Evolutionary conservation across 2,113 vertebrate species (phyloP).

Genomic region (Hemicordylus capensis): DNA sequence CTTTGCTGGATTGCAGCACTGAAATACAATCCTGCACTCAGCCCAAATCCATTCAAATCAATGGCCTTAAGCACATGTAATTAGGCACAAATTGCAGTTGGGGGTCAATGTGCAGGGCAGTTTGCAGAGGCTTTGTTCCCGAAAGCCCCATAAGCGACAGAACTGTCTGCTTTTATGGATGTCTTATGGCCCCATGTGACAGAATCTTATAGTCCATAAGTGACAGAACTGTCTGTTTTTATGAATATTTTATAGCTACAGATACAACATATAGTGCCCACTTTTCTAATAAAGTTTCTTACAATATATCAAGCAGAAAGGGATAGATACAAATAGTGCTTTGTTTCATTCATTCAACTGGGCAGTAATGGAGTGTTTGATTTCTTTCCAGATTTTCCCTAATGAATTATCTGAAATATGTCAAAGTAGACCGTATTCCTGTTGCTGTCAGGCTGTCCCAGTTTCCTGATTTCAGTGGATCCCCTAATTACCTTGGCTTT

Average conservation of each 20-base stretch:
- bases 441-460: conserved; percentile 36
- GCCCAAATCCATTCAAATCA: neutral
- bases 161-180: neutral
- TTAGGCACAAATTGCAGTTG: neutral
- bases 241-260: neutral
- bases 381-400: conserved; percentile 55
- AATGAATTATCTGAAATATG: conserved; percentile 51
- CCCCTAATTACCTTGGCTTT: conserved; percentile 42
- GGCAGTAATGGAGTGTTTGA: conserved; percentile 37
- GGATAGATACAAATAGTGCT: conserved; percentile 57
- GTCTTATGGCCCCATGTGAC: neutral
- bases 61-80: neutral
- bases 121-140: neutral
- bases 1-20: neutral
- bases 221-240: neutral
- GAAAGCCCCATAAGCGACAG: neutral
- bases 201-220: neutral
- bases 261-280: conserved; percentile 12
- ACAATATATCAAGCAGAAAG: conserved; percentile 9
- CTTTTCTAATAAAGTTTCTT: conserved; percentile 41
- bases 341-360: conserved; percentile 60
- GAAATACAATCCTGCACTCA: neutral
- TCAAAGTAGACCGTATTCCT: conserved; percentile 31
- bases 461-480: conserved; percentile 42
- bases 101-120: neutral